phyloP scores from a whole-genome alignment of 1,140 invertebrate genomes.

The Dreissena polymorpha region DNA sequence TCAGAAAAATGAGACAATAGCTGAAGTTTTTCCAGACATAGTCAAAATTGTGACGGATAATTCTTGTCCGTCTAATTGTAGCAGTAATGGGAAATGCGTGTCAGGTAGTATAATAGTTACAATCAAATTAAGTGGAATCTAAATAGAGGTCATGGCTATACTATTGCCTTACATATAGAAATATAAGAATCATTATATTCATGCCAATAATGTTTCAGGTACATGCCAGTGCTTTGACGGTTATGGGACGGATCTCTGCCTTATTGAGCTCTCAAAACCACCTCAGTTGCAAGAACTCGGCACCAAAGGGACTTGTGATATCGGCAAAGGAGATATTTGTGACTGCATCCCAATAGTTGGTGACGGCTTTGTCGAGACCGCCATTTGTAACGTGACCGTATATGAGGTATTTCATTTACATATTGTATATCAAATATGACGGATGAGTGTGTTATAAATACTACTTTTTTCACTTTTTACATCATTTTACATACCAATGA shows the following conservation, averaged over 20 bases:
- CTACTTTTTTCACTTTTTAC: not conserved
- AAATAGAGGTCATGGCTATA: not conserved
- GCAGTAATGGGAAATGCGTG: slow-evolving; percentile 17
- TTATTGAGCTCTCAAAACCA: not conserved
- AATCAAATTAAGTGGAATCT: not conserved
- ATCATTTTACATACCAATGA: not conserved
- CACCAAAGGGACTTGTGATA: slow-evolving; percentile 20
- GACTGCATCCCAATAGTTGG: slow-evolving; percentile 5
- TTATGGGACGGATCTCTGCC: slow-evolving; percentile 32
- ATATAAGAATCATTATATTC: too few species aligned
- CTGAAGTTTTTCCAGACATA: slow-evolving; percentile 10
- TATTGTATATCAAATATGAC: too few species aligned
- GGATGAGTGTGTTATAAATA: too few species aligned
- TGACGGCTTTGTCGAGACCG: slow-evolving; percentile 12
- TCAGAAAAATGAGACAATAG: slow-evolving; percentile 13
- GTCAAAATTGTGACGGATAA: not conserved
- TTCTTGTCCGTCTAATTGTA: slow-evolving; percentile 28
- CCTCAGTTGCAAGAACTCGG: slow-evolving; percentile 3
- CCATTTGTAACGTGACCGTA: not conserved
- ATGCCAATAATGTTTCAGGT: not conserved
- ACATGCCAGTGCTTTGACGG: slow-evolving; percentile 8
- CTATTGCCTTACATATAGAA: too few species aligned
- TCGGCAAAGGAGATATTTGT: not conserved
- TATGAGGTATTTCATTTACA: not conserved
- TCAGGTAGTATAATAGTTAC: not conserved